Evolutionary conservation across 2,113 vertebrate species (phyloP).

Genomic region (Lophotis ruficrista): DNA sequence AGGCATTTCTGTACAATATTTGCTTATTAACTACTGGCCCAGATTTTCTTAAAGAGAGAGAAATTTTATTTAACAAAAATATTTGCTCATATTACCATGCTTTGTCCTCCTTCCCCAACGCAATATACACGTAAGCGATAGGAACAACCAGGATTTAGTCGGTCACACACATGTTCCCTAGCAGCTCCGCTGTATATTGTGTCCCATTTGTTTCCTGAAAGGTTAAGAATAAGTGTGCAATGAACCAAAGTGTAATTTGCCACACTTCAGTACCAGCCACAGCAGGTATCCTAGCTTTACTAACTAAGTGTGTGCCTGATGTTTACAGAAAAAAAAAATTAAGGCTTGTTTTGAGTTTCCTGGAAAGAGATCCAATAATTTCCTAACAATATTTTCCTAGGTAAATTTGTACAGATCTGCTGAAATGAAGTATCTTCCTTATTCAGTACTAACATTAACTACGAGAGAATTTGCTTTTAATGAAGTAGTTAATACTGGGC

Average conservation of each 20-base stretch:
- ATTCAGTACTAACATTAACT: slow-evolving; percentile 4
- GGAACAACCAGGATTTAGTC: slow-evolving; percentile 87
- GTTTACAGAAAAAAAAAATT: slow-evolving; percentile 8
- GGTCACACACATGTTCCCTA: slow-evolving; percentile 89
- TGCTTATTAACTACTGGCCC: not conserved
- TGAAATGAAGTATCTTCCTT: slow-evolving; percentile 34
- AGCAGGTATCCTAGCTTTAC: slow-evolving; percentile 18
- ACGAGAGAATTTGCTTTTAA: slow-evolving; percentile 50
- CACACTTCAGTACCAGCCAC: slow-evolving; percentile 23
- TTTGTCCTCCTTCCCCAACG: slow-evolving; percentile 93
- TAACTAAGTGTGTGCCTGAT: not conserved
- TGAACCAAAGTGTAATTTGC: slow-evolving; percentile 30
- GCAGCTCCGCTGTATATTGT: slow-evolving; percentile 87
- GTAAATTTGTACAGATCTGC: slow-evolving; percentile 13
- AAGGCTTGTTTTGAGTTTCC: slow-evolving; percentile 44
- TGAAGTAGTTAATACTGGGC: slow-evolving; percentile 36
- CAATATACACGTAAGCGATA: slow-evolving; percentile 91
- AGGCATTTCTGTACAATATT: not conserved
- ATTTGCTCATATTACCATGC: slow-evolving; percentile 81
- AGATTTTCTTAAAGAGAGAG: not conserved
- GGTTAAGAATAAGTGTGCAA: slow-evolving; percentile 11
- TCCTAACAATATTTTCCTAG: not conserved
- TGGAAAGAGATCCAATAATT: slow-evolving; percentile 50
- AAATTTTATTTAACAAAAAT: not conserved
- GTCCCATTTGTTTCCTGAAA: slow-evolving; percentile 88